Percentiles rank a stretch among this genome's conserved stretches.
phyloP scores from a whole-genome alignment of 1,140 invertebrate genomes.

The Drosophila biarmipes region DNA sequence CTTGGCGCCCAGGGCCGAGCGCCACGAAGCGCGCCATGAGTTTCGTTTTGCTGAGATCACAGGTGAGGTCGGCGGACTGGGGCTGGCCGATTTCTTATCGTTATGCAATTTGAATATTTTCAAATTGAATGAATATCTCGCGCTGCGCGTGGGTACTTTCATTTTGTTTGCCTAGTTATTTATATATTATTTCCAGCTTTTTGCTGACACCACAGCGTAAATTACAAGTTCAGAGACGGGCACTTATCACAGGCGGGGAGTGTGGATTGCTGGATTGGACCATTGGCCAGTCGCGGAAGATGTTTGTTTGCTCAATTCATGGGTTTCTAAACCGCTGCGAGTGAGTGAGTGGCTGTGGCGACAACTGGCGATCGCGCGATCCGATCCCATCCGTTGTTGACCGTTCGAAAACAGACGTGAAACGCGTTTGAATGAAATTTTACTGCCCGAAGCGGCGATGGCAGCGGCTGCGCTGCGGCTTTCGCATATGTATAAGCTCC shows the following conservation, averaged over 20 bases:
- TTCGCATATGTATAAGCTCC: constrained; percentile 66
- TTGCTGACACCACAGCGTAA: constrained; percentile 10
- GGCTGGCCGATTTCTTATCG: constrained; percentile 78
- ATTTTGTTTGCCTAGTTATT: constrained; percentile 55
- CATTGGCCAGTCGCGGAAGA: constrained; percentile 8
- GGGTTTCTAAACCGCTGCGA: constrained; percentile 25
- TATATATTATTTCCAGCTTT: neutral
- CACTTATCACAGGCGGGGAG: constrained; percentile 34
- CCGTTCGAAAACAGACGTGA: constrained; percentile 73
- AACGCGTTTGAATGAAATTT: constrained; percentile 82
- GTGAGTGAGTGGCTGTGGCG: constrained; percentile 15
- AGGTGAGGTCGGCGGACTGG: constrained; percentile 79
- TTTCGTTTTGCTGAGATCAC: constrained; percentile 76
- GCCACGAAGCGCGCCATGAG: constrained; percentile 77
- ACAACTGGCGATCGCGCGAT: constrained; percentile 45
- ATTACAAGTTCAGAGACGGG: constrained; percentile 27
- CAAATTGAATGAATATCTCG: constrained; percentile 81
- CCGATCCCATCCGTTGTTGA: constrained; percentile 61
- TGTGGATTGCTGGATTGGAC: constrained; percentile 7
- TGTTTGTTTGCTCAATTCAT: constrained; percentile 23
- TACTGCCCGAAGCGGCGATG: constrained; percentile 66
- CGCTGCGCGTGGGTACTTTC: constrained; percentile 77
- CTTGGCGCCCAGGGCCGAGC: constrained; percentile 57
- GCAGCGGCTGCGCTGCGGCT: constrained; percentile 36
- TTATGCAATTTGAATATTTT: constrained; percentile 84